These are phyloP conservation scores for Vollenhovia emeryi DNA, from an alignment of 1,140 invertebrate genomes.

Conservation along the genomic window DNA sequence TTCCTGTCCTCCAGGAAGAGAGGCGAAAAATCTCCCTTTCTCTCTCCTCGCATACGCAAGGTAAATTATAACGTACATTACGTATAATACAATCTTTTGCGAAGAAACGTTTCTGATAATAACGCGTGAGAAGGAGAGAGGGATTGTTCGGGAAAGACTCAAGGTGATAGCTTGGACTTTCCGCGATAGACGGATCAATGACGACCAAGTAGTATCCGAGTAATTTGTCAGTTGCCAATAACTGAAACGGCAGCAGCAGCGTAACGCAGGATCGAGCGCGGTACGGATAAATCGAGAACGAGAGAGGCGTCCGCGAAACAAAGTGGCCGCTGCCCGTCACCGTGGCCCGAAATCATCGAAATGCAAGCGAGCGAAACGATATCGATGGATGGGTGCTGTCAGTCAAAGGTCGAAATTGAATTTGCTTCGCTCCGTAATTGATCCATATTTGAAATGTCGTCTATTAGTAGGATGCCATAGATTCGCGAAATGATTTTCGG, in stretches of 20 bases:
- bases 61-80: background rate
- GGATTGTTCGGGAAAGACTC: background rate
- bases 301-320: constrained; percentile 59
- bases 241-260: constrained; percentile 31
- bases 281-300: constrained; percentile 33
- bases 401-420: constrained; percentile 78
- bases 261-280: constrained; percentile 38
- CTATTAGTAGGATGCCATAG: constrained; percentile 50
- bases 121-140: no score
- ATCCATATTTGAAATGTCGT: constrained; percentile 69
- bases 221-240: constrained; percentile 53
- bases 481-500: constrained; percentile 54
- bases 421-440: constrained; percentile 70
- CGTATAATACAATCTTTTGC: background rate
- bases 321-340: constrained; percentile 65
- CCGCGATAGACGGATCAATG: background rate
- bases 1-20: background rate
- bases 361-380: constrained; percentile 61
- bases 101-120: background rate
- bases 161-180: background rate
- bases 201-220: background rate
- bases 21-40: background rate
- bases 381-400: constrained; percentile 73
- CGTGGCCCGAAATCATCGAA: constrained; percentile 71
- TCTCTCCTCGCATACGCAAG: background rate